A percentile compares a stretch with the other conserved stretches of the same genome.
phyloP scores from a whole-genome alignment of 1,140 invertebrate genomes.

The Dolichoris vasculosae region DNA sequence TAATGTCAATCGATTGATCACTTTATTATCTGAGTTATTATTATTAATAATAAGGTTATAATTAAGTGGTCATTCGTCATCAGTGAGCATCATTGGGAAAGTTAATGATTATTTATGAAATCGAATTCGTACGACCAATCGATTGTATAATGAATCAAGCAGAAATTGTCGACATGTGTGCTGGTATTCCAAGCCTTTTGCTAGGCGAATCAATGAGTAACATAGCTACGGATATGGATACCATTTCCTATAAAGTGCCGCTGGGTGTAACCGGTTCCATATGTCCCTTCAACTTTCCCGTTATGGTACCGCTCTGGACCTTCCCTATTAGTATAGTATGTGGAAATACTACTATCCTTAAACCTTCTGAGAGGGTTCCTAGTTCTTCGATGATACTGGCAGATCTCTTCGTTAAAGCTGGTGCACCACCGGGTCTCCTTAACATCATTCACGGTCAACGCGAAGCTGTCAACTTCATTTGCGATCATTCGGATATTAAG shows the following conservation, averaged over 20 bases:
- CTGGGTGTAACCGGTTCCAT: constrained; percentile 91
- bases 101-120: not conserved
- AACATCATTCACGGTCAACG: constrained; percentile 98
- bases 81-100: too few relatives aligned
- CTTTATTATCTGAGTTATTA: too few relatives aligned
- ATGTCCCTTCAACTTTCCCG: constrained; percentile 97
- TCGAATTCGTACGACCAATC: not conserved
- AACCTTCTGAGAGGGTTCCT: constrained; percentile 98
- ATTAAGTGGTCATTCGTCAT: too few relatives aligned
- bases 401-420: constrained; percentile 91
- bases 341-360: constrained; percentile 87
- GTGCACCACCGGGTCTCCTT: constrained; percentile 93
- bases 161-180: constrained; percentile 98
- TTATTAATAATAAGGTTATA: too few relatives aligned
- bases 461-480: constrained; percentile 96
- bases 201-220: constrained; percentile 94
- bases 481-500: constrained; percentile 95
- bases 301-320: constrained; percentile 99
- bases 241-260: constrained; percentile 90
- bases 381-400: constrained; percentile 96
- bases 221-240: constrained; percentile 95
- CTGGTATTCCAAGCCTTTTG: constrained; percentile 92
- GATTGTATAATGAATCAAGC: constrained; percentile 44
- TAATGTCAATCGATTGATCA: too few relatives aligned
- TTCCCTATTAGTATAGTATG: constrained; percentile 95